These are phyloP conservation scores for Taxidea taxus DNA, from an alignment of 2,113 vertebrate genomes.

Conservation along the genomic window DNA sequence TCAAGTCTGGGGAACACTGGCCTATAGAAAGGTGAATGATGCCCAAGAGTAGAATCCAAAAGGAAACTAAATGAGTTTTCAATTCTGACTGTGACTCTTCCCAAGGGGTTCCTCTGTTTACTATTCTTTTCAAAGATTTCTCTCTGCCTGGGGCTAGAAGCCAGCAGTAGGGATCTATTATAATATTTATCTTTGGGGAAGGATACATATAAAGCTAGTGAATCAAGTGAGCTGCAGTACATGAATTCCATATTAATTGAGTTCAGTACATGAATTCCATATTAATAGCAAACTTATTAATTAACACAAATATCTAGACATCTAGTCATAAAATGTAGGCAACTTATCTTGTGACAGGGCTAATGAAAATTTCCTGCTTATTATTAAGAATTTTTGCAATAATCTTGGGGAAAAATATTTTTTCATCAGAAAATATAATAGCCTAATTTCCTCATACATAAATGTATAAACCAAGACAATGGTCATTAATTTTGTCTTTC, in stretches of 20 bases:
- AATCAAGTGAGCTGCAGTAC: constrained; percentile 23
- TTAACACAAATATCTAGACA: constrained; percentile 34
- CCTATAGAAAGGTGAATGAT: neutral
- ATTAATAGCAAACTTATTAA: constrained; percentile 49
- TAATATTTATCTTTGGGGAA: constrained; percentile 41
- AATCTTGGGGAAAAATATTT: neutral
- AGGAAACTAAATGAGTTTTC: neutral
- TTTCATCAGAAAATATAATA: constrained; percentile 16
- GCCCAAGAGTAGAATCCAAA: neutral
- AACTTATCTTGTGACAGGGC: neutral
- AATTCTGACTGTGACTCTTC: neutral
- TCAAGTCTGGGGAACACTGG: neutral
- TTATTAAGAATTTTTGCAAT: constrained; percentile 28
- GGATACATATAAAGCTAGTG: constrained; percentile 21
- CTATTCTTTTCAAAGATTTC: neutral
- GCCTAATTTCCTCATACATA: neutral
- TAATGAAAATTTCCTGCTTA: constrained; percentile 21
- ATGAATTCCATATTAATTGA: constrained; percentile 53
- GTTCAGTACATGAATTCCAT: constrained; percentile 31
- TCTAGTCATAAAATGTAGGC: constrained; percentile 26
- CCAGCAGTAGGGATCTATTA: constrained; percentile 9
- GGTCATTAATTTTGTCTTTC: constrained; percentile 10
- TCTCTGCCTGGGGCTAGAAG: constrained; percentile 20
- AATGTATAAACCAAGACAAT: constrained; percentile 15
- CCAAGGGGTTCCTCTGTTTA: neutral